Conservation (phyloP, 2,797 vertebrate species). For the Arctocebus calabarensis region DNA sequence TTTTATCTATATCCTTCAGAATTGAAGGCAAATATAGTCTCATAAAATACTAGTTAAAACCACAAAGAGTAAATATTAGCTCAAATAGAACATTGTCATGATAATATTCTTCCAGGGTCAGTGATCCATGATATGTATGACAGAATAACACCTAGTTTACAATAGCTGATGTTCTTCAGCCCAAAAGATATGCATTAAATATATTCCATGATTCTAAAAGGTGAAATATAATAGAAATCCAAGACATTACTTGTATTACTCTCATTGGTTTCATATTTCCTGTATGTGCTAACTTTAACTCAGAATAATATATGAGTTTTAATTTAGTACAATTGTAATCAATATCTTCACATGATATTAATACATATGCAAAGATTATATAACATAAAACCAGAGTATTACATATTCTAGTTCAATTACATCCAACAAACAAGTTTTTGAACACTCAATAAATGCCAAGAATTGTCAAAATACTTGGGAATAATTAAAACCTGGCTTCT, state of each 20-base stretch:
- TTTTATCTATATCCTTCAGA: not conserved
- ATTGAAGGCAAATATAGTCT: conserved; percentile 1
- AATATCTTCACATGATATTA: not conserved
- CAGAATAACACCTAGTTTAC: not conserved
- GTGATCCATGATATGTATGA: not conserved
- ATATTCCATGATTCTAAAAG: conserved; percentile 47
- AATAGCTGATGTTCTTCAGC: not conserved
- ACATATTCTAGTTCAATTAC: conserved; percentile 26
- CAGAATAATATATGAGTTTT: conserved; percentile 34
- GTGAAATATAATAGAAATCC: conserved; percentile 22
- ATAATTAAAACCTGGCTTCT: conserved; percentile 26
- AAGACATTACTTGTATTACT: conserved; percentile 21
- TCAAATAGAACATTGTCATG: not conserved
- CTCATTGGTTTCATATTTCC: conserved; percentile 45
- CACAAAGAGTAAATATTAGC: conserved; percentile 4
- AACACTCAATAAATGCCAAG: not conserved
- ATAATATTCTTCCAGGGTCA: not conserved
- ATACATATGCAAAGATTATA: not conserved
- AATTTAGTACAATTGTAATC: conserved; percentile 26
- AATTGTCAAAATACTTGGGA: conserved; percentile 9
- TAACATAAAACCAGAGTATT: conserved; percentile 9
- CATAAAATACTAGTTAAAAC: not conserved
- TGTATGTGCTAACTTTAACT: not conserved
- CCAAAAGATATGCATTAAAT: conserved; percentile 35
- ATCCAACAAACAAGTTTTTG: conserved; percentile 47